A percentile compares a stretch with the other conserved stretches of the same genome.
Conservation (phyloP, 2,888 invertebrate genomes). For the Caenorhabditis zanzibari region DNA sequence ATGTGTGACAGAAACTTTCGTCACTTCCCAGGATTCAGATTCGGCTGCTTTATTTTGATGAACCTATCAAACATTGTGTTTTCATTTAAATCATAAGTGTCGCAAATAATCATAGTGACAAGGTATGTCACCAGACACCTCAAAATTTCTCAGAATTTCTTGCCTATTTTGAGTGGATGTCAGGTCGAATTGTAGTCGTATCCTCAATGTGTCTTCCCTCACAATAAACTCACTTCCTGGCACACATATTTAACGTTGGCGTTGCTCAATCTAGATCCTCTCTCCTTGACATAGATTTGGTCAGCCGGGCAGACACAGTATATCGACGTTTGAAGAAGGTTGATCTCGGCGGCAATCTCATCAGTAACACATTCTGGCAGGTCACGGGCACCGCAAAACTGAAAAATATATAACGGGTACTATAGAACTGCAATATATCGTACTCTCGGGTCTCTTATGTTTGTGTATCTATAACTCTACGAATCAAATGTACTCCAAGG, state of each 20-base stretch:
- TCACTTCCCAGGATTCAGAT: background rate
- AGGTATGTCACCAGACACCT: background rate
- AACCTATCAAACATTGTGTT: background rate
- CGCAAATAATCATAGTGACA: background rate
- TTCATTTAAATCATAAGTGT: background rate
- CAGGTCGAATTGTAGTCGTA: constrained; percentile 11
- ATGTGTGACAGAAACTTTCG: background rate
- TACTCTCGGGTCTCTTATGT: background rate
- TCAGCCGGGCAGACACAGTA: constrained; percentile 67
- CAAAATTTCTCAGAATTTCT: background rate
- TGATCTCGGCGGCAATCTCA: constrained; percentile 68
- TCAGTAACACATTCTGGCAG: constrained; percentile 56
- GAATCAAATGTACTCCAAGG: too few species aligned
- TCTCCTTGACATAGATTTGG: constrained; percentile 46
- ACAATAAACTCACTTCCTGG: constrained; percentile 55
- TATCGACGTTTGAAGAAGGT: constrained; percentile 68
- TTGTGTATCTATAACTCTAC: background rate
- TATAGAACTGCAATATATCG: too few species aligned
- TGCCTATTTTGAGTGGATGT: background rate
- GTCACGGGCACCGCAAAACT: constrained; percentile 70
- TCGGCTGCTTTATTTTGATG: background rate
- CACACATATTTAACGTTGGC: constrained; percentile 60
- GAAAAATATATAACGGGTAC: constrained; percentile 17
- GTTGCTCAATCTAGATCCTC: background rate
- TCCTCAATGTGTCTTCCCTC: background rate